Evolutionary conservation across 2,888 invertebrate genomes (phyloP), one percentile per base, ranked within the genome.

Genomic region (Stenodema calcarata): DNA sequence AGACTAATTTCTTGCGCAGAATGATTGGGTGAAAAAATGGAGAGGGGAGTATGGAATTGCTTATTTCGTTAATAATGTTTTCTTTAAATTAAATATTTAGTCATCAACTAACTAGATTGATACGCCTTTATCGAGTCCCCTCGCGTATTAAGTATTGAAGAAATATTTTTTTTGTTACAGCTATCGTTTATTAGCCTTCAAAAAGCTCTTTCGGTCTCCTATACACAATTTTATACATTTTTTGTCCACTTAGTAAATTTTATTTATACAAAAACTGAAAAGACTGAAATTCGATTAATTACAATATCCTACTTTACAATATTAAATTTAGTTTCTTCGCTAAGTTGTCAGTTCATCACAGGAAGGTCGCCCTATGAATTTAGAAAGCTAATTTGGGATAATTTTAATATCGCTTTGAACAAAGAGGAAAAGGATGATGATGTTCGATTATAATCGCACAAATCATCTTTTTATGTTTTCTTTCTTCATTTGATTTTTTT

Each of bases 251-350:
- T 73, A 73, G 54, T 84, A 41, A 70, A 82, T 30, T 69, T 82
- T 69, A 69, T 84, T 84, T 84, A 84, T 84, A 84, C 84, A 84
- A 84, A 75, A 84, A 84, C 84, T 70, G 84, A 84, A 84, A 84
- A 69, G 54, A 84, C 70, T 70, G 84, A 70, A 82, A 30, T 23
- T 73, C 35, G 18, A 44, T 18, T 84, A 84, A 84, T 84, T 84
- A 84, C 84, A 84, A 80, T 80, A 80, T 80, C 14, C 84, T 84
- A 84, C 84, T 84, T 84, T 84, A 84, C 84, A 84, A 47, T 73
- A 73, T 84, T 84, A 70, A 84, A 80, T 80, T 54, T 80, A 80
- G 80, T 84, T 73, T 47, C 28, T 84, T 84, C 73, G 47, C 84
- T 84, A 73, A 73, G 84, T 84, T 84, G 84, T 84, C 84, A 84